These are phyloP conservation scores for Ophion ellenae DNA, from an alignment of 2,888 invertebrate genomes.

Conservation along the genomic window DNA sequence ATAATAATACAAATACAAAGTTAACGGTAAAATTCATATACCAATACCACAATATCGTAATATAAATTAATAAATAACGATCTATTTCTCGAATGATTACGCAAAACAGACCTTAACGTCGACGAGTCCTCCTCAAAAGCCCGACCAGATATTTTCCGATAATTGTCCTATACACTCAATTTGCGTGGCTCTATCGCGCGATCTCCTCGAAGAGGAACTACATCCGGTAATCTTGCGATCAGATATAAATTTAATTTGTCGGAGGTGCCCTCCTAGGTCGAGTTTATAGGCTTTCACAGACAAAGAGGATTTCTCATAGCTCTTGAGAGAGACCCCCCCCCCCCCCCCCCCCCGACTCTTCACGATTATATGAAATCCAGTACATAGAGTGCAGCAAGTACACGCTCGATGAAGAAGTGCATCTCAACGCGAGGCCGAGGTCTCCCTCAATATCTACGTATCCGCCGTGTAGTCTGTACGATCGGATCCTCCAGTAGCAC, in stretches of 20 bases:
- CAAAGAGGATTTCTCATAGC: slow-evolving; percentile 30
- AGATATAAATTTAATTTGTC: slow-evolving; percentile 69
- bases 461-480: slow-evolving; percentile 30
- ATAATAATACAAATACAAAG: no score
- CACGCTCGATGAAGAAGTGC: slow-evolving; percentile 44
- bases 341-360: slow-evolving; percentile 18
- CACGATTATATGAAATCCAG: slow-evolving; percentile 52
- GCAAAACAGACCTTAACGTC: no score
- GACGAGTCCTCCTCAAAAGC: no score
- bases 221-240: slow-evolving; percentile 57
- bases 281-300: slow-evolving; percentile 42
- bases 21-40: no score
- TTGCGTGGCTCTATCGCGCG: slow-evolving; percentile 17
- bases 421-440: slow-evolving; percentile 49
- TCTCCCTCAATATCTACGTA: slow-evolving; percentile 22
- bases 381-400: slow-evolving; percentile 42
- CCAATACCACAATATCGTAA: no score
- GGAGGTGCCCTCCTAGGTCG: slow-evolving; percentile 42
- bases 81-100: no score
- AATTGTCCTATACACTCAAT: slow-evolving; percentile 19
- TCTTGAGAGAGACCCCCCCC: slow-evolving; percentile 29
- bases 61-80: no score
- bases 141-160: slow-evolving; percentile 1
- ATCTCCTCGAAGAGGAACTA: slow-evolving; percentile 16
- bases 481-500: slow-evolving; percentile 33